Conservation (phyloP, 30 jellyfish, hydroid and myxozoan species). For the Phacellophora camtschatica region DNA sequence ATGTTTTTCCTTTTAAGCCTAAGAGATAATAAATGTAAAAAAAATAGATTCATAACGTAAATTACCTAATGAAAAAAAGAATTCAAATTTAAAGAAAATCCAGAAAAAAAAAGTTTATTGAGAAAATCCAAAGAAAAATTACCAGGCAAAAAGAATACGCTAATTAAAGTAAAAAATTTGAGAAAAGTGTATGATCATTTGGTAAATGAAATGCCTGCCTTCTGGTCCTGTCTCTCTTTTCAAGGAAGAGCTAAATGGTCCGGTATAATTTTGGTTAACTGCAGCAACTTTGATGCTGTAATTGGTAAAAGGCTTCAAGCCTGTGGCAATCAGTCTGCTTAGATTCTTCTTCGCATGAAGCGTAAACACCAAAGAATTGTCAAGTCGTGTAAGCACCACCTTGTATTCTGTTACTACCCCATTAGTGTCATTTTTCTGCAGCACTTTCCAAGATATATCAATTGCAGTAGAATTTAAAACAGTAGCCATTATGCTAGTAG, state of each 20-base stretch:
- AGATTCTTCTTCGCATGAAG: not conserved
- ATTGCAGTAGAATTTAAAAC: not conserved
- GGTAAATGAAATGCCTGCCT: too few species aligned
- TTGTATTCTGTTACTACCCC: slow-evolving; percentile 26
- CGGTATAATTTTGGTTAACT: slow-evolving; percentile 27
- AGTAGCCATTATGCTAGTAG: not conserved
- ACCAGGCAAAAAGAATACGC: too few species aligned
- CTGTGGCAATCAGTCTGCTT: not conserved
- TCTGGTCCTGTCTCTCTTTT: slow-evolving; percentile 10
- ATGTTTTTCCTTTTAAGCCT: too few species aligned
- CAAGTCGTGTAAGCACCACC: not conserved
- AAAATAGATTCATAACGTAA: too few species aligned
- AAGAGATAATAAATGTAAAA: too few species aligned
- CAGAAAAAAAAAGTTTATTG: too few species aligned
- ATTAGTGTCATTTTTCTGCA: slow-evolving; percentile 51
- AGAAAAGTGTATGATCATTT: too few species aligned
- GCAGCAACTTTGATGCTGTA: slow-evolving; percentile 61
- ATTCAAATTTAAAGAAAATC: not conserved
- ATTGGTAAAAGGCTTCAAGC: slow-evolving; percentile 40
- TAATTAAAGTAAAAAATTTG: too few species aligned
- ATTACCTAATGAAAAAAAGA: too few species aligned
- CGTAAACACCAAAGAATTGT: not conserved
- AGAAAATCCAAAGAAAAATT: too few species aligned
- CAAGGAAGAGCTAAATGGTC: slow-evolving; percentile 32
- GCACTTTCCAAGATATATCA: slow-evolving; percentile 19